Evolutionary conservation across 2,113 vertebrate genomes (phyloP).

Genomic region (Camelus bactrianus): DNA sequence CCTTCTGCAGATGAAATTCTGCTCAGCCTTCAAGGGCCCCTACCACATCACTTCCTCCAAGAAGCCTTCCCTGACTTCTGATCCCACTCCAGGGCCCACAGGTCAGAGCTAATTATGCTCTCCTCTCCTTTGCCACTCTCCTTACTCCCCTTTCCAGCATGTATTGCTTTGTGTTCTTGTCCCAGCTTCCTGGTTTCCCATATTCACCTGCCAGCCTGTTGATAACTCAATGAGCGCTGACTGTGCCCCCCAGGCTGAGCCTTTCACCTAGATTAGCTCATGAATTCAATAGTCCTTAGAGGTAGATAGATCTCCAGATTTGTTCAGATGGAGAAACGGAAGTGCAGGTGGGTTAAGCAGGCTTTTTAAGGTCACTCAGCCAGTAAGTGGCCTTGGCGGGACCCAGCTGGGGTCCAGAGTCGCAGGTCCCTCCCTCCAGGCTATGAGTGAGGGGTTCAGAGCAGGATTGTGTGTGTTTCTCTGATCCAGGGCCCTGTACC

Average conservation of each 20-base stretch:
- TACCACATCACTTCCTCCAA: not conserved
- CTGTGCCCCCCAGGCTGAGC: not conserved
- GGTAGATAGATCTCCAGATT: no score
- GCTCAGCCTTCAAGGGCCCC: not conserved
- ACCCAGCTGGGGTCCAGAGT: not conserved
- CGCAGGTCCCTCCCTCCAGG: not conserved
- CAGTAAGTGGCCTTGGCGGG: not conserved
- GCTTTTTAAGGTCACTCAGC: not conserved
- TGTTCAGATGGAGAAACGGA: not conserved
- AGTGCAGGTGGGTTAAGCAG: fast-evolving
- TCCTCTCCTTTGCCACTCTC: not conserved
- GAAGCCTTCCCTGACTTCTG: not conserved
- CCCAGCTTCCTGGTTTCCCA: not conserved
- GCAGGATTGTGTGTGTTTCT: not conserved
- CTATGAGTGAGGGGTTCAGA: not conserved
- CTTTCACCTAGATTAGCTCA: not conserved
- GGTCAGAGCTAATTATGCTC: no score
- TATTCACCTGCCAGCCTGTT: not conserved
- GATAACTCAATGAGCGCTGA: not conserved
- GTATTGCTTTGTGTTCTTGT: not conserved
- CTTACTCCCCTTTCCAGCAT: not conserved
- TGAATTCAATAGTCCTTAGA: not conserved
- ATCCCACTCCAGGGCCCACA: fast-evolving
- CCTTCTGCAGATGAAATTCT: not conserved
- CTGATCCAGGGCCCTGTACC: not conserved